phyloP scores from a whole-genome alignment of 2,113 vertebrate genomes.

The Ceyx margarethae region DNA sequence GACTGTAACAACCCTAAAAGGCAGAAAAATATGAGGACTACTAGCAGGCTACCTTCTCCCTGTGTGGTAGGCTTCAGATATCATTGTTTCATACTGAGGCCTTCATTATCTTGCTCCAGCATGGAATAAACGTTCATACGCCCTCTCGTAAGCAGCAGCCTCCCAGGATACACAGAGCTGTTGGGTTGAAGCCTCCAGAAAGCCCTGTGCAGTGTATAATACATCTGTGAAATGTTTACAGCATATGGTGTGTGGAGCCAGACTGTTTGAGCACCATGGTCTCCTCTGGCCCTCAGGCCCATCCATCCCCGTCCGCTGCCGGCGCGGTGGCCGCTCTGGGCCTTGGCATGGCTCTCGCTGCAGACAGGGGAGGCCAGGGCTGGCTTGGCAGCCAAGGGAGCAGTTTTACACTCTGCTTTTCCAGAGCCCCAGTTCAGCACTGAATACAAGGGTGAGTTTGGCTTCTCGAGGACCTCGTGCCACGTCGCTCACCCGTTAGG shows the following conservation, averaged over 20 bases:
- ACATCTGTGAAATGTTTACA: not conserved
- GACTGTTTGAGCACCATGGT: not conserved
- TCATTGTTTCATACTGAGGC: not conserved
- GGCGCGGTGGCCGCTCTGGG: not conserved
- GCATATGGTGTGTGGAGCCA: not conserved
- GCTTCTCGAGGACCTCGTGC: fast-evolving
- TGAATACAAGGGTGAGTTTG: not conserved
- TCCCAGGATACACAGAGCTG: not conserved
- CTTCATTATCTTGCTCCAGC: not conserved
- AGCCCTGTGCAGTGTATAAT: not conserved
- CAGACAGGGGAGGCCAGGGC: not conserved
- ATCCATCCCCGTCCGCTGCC: not conserved
- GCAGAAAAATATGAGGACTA: not conserved
- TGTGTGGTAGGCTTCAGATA: not conserved
- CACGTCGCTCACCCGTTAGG: fast-evolving
- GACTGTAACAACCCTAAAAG: not conserved
- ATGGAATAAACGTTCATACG: fast-evolving
- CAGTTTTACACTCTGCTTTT: not conserved
- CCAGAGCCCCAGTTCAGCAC: fast-evolving
- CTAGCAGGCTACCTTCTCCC: fast-evolving
- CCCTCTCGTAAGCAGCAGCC: not conserved
- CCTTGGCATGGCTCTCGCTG: not conserved
- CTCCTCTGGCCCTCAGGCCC: not conserved
- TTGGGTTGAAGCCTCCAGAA: not conserved
- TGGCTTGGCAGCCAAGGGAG: not conserved